These are phyloP conservation scores for Saxidomus purpurata DNA, from an alignment of 1,140 invertebrate species.

Conservation along the genomic window DNA sequence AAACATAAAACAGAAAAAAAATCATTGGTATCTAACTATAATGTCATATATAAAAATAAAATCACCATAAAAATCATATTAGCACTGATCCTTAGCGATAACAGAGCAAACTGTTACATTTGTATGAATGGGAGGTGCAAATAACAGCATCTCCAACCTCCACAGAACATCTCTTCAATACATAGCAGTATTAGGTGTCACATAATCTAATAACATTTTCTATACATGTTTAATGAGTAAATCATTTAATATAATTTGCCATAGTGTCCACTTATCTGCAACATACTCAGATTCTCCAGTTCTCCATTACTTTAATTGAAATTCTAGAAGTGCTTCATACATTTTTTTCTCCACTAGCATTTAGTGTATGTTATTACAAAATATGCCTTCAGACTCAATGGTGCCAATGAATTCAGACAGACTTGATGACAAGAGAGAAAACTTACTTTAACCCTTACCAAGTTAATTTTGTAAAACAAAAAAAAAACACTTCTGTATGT, in stretches of 20 bases:
- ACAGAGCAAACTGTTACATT: background rate
- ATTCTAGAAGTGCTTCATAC: background rate
- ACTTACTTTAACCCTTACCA: no score
- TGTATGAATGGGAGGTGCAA: background rate
- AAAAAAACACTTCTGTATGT: no score
- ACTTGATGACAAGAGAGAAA: no score
- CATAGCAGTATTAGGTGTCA: background rate
- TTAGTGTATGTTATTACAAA: background rate
- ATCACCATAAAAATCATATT: background rate
- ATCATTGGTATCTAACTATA: slow-evolving; percentile 7
- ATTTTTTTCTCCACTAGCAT: background rate
- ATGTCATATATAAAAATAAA: background rate
- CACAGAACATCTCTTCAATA: background rate
- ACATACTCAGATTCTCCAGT: background rate
- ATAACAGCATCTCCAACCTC: background rate
- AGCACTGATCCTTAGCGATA: background rate
- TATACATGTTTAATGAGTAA: background rate
- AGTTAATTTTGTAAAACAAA: no score
- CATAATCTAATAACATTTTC: slow-evolving; percentile 12
- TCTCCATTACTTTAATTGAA: slow-evolving; percentile 37
- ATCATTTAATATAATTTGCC: background rate
- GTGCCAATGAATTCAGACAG: no score
- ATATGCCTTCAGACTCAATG: background rate
- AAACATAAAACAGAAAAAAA: background rate
- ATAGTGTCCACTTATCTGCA: background rate